Conservation (phyloP, 2,113 vertebrate genomes). For the Pantherophis guttatus region DNA sequence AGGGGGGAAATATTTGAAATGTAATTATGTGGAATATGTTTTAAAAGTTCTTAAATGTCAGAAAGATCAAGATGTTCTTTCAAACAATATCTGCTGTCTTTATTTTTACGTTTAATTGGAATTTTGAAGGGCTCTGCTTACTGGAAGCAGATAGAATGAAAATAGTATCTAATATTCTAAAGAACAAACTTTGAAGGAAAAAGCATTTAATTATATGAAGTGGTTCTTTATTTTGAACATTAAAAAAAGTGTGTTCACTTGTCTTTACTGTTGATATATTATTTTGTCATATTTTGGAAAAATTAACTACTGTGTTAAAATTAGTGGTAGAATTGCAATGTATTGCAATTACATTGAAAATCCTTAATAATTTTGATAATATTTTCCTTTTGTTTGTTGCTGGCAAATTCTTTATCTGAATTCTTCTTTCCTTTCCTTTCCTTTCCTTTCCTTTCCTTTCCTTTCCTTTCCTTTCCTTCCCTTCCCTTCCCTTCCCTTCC, state of each 20-base stretch:
- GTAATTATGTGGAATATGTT: slow-evolving; percentile 15
- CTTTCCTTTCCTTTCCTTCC: too few species aligned
- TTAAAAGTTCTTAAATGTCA: slow-evolving; percentile 5
- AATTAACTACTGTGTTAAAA: background rate
- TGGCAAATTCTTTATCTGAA: background rate
- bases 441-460: background rate
- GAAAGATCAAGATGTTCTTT: slow-evolving; percentile 15
- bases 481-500: too few species aligned
- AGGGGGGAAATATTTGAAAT: slow-evolving; percentile 1
- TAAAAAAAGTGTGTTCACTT: background rate
- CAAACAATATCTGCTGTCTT: slow-evolving; percentile 5
- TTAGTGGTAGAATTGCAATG: background rate
- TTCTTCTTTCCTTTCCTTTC: background rate
- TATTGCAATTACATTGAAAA: slow-evolving; percentile 19
- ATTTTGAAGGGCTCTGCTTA: background rate
- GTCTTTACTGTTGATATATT: background rate
- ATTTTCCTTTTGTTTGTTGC: slow-evolving; percentile 19
- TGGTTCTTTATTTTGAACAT: background rate
- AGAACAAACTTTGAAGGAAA: background rate
- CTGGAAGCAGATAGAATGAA: background rate
- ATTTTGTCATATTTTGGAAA: background rate
- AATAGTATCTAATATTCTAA: background rate
- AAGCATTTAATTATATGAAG: slow-evolving; percentile 9
- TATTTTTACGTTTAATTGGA: slow-evolving; percentile 21
- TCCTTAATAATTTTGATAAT: slow-evolving; percentile 2